Base-by-base conservation (phyloP, 2,113 vertebrate species). In the Lepus americanus region DNA sequence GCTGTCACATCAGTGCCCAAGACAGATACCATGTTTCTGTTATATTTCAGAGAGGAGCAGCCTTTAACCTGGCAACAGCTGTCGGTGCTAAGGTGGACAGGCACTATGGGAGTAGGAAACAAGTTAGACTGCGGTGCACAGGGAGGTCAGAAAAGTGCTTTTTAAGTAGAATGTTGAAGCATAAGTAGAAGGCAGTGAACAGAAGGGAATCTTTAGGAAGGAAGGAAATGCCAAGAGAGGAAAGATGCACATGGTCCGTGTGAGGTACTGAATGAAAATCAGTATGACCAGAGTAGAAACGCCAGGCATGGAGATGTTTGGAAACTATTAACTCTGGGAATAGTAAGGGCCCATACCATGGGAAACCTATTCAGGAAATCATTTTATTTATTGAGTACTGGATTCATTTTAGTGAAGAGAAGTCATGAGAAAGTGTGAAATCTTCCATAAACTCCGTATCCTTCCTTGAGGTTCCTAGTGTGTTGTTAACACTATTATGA, bases 361-460 rank as follows among this genome's bases (percentile, higher is more conserved):
- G 14, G 9, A 53, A 55, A 0, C 2, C 22, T 74, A 29, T 39
- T 87, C 25, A 72, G 8, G 69, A 89, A 90, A 67, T 0, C 2
- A 61, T 76, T 78, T 63, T 14, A 31, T 5, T 77, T 14, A 33
- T 5, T 72, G 11, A 67, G 29, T n/a, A 1, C 29, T 63, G 8
- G 83, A 23, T 36, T 70, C n/a, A 19, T 17, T 77, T 95, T 53
- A 79, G 31, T 64, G 7, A 2, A 2, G 79, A 13, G 7, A 94
- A 69, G 33, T 91, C 64, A 84, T 84, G 53, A 14, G 64, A 84
- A 11, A 72, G 16, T 81, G 84, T 84, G 14, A 89, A 19, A 87
- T 64, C 13, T 80, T 86, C 66, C 89, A 66, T 84, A 87, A 89
- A 59, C 29, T 61, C 59, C n/a, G 14, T 73, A 39, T 86, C 31